A percentile compares a stretch with the other conserved stretches of the same genome.
These are phyloP conservation scores for Lasiurus borealis DNA, from an alignment of 2,113 vertebrate genomes.

Conservation along the genomic window DNA sequence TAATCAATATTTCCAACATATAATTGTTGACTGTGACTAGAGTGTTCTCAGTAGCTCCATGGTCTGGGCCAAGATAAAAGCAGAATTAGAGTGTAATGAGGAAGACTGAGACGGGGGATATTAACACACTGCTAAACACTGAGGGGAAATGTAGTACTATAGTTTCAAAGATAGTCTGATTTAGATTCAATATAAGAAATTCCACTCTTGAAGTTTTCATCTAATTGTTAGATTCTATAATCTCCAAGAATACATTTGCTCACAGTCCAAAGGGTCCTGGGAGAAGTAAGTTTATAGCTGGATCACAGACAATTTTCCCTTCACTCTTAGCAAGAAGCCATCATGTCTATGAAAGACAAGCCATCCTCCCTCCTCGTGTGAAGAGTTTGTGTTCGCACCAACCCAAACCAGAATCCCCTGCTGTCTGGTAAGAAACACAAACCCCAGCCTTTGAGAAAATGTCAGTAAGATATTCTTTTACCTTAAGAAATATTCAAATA, in stretches of 20 bases:
- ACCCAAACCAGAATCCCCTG: neutral
- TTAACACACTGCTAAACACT: neutral
- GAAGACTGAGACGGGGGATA: neutral
- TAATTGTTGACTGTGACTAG: neutral
- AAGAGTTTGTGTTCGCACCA: neutral
- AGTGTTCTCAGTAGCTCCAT: neutral
- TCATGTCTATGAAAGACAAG: neutral
- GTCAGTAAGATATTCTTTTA: neutral
- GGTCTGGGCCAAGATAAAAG: neutral
- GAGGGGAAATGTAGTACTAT: neutral
- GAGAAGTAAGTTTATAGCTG: neutral
- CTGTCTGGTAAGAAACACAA: neutral
- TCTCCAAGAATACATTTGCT: neutral
- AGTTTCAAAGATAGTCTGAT: constrained; percentile 8
- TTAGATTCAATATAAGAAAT: neutral
- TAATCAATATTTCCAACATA: neutral
- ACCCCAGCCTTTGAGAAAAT: neutral
- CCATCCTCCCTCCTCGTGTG: neutral
- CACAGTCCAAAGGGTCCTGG: neutral
- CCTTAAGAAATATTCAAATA: constrained; percentile 34
- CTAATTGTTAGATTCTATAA: neutral
- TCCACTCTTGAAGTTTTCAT: neutral
- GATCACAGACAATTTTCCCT: neutral
- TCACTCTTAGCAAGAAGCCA: neutral
- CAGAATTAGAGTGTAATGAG: neutral